Evolutionary conservation across 2,797 vertebrate genomes (phyloP), one percentile per base, ranked within the genome.

Genomic region (Ataeniobius toweri): DNA sequence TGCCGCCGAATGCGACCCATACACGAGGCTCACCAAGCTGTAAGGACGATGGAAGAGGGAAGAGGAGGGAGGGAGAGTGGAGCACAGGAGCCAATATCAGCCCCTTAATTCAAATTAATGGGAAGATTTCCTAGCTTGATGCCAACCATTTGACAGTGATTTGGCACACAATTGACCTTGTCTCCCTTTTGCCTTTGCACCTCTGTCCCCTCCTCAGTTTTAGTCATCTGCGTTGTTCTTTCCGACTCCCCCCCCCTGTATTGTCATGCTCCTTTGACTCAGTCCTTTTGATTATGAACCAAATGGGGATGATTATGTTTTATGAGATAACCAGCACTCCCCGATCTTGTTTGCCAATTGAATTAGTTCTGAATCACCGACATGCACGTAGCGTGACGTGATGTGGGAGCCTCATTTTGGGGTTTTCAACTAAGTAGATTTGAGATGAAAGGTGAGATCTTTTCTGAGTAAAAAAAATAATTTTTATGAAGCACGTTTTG

Each of bases 41-140:
- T 86, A 80, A 92, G 86, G 71, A 89, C 48, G 74, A 53, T 76
- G 73, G 76, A 28, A 53, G 74, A 44, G 58, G 73, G 83, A 71
- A 39, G 79, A 68, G 44, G 4, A 36, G 68, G 8, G 48, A 2
- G 9, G 67, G 68, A 53, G 56, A 46, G 24, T 65, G 61, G 81
- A 31, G 28, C 73, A 46, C 14, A 36, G 83, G 77, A 85, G 81
- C 85, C 78, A 78, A 84, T 84, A 86, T 90, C 73, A 41, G 74
- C 53, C 90, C 86, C 83, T 82, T 90, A 90, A 93, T 92, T 94
- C 95, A 86, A 93, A 75, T 91, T 86, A 95, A 94, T 93, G 92
- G 90, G 80, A 88, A 91, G 92, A 96, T 95, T 90, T 94, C 88
- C 73, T 87, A 87, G 80, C 87, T 90, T 92, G 95, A 96, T 95